Evolutionary conservation across 2,797 vertebrate genomes (phyloP).

Genomic region (Silurus aristotelis): DNA sequence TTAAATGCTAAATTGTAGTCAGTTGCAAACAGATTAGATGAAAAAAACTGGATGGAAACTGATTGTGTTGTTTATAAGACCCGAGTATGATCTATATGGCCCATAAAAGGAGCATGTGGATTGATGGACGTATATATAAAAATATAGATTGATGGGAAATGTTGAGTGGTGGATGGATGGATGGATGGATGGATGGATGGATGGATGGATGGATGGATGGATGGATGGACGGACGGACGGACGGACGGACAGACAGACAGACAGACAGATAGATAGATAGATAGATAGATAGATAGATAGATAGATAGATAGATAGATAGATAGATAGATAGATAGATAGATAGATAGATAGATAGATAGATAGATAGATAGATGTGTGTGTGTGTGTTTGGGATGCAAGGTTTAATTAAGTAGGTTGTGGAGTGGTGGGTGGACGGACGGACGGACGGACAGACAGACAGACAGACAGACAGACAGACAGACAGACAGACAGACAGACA

Average conservation of each 20-base stretch:
- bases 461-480: not conserved
- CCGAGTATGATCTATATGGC: too few relatives aligned
- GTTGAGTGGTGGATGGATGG: not conserved
- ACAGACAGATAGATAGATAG: not conserved
- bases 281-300: not conserved
- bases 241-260: not conserved
- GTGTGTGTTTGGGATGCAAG: too few relatives aligned
- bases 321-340: too few relatives aligned
- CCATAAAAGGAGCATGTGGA: not conserved
- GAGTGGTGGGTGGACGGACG: too few relatives aligned
- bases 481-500: not conserved
- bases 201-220: not conserved
- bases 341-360: too few relatives aligned
- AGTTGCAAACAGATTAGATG: not conserved
- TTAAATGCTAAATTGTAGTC: not conserved
- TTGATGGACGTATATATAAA: not conserved
- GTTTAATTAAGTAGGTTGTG: too few relatives aligned
- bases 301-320: too few relatives aligned
- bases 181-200: not conserved
- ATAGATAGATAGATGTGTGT: too few relatives aligned
- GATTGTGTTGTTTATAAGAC: not conserved
- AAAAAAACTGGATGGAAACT: not conserved
- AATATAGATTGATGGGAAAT: too few relatives aligned
- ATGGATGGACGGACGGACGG: not conserved
- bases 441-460: not conserved